Evolutionary conservation across 1,140 invertebrate species (phyloP).

Genomic region (Euwallacea similis): DNA sequence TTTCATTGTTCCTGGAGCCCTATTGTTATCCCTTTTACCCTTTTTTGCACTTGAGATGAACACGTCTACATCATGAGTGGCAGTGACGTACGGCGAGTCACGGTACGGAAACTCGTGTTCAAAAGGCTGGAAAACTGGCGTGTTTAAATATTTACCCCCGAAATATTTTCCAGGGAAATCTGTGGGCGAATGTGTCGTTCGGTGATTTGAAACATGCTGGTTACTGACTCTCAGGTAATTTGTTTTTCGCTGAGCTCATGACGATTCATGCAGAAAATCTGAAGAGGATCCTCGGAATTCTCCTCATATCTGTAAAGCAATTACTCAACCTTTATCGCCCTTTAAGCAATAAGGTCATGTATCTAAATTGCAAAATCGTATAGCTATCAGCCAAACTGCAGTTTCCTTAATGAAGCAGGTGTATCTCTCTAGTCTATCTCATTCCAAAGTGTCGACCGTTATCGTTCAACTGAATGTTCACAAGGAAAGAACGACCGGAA

Average conservation of each 20-base stretch:
- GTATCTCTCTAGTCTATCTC: conserved; percentile 11
- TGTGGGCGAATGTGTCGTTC: background rate
- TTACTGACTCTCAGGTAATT: background rate
- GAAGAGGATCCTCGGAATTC: too few relatives aligned
- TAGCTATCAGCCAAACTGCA: conserved; percentile 17
- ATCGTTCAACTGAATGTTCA: conserved; percentile 4
- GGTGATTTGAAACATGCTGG: conserved; percentile 3
- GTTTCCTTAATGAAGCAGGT: conserved; percentile 25
- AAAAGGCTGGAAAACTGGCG: conserved; percentile 16
- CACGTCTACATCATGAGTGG: conserved; percentile 29
- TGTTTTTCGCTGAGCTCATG: background rate
- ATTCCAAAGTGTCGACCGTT: too few relatives aligned
- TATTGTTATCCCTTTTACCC: conserved; percentile 35
- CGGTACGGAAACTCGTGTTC: conserved; percentile 1
- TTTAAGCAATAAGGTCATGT: background rate
- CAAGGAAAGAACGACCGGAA: background rate
- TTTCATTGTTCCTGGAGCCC: conserved; percentile 20
- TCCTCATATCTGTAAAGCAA: too few relatives aligned
- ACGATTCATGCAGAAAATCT: too few relatives aligned
- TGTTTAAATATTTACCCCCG: conserved; percentile 19
- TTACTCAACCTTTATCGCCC: too few relatives aligned
- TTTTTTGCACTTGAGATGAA: conserved; percentile 36
- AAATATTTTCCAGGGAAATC: conserved; percentile 4
- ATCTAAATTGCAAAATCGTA: conserved; percentile 20
- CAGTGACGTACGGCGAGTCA: conserved; percentile 23